Evolutionary conservation across 1,140 invertebrate genomes (phyloP).

Genomic region (Steinernema khuongi): DNA sequence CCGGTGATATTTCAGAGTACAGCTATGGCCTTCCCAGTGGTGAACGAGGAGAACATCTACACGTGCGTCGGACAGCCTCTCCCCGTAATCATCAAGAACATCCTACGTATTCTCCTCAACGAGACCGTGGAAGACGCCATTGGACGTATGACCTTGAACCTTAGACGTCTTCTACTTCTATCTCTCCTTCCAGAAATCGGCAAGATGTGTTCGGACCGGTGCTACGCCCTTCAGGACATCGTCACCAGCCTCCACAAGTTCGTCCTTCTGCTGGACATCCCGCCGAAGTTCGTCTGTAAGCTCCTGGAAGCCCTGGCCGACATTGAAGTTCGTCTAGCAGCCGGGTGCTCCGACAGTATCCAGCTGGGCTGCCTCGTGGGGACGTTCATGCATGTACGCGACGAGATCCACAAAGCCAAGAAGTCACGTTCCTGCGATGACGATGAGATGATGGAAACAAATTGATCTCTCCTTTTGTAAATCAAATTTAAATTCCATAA

Average conservation of each 20-base stretch:
- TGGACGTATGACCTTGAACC: slow-evolving; percentile 27
- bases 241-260: slow-evolving; percentile 44
- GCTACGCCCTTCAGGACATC: slow-evolving; percentile 46
- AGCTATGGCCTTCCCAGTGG: slow-evolving; percentile 73
- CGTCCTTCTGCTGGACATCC: slow-evolving; percentile 40
- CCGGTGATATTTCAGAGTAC: slow-evolving; percentile 70
- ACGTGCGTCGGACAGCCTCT: slow-evolving; percentile 91
- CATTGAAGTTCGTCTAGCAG: slow-evolving; percentile 42
- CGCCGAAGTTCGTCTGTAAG: slow-evolving; percentile 25
- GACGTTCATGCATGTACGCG: slow-evolving; percentile 17
- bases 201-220: slow-evolving; percentile 32
- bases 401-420: neutral
- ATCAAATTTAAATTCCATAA: no score
- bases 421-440: neutral
- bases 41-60: slow-evolving; percentile 88
- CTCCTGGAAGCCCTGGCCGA: slow-evolving; percentile 39
- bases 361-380: slow-evolving; percentile 32
- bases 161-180: slow-evolving; percentile 24
- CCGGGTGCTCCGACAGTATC: slow-evolving; percentile 46
- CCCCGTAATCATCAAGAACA: slow-evolving; percentile 74
- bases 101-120: slow-evolving; percentile 49
- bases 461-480: neutral
- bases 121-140: slow-evolving; percentile 41
- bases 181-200: slow-evolving; percentile 44
- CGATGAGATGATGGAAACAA: neutral